Evolutionary conservation across 2,888 invertebrate species (phyloP), one percentile per base, ranked within the genome.

Genomic region (Amblyjoppa proteus): DNA sequence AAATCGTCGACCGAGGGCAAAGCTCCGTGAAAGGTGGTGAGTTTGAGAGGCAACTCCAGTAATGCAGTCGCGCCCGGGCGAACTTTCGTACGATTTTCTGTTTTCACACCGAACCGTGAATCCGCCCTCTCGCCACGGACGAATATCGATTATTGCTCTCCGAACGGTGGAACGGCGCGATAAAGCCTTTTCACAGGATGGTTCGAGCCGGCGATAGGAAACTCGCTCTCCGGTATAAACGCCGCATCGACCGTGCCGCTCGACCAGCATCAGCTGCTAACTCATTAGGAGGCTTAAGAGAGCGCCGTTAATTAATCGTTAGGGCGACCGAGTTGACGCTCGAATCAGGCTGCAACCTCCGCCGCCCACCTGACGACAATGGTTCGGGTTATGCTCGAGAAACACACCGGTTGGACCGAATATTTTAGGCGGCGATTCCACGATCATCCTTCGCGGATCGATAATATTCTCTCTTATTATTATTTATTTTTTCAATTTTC

Each of bases 241-340:
- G 68, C 68, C 20, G 28, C 6, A 2, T 6, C 11, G 61, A 31
- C 49, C 64, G 45, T 28, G 58, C 66, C 6, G 51, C 51, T 66
- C 76, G 66, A 53, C 13, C 49, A 68, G 53, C 51, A 53, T 76
- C 68, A 53, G 66, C 34, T 76, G 66, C 76, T 76, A 41, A 76
- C 53, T 76, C 68, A 76, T 76, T 68, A 68, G 53, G 64, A 76
- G 76, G 31, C 53, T 76, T 66, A 53, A 28, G 74, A 76, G 38
- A 51, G 56, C 56, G 11, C n/a, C 64, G 84, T 80, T 87, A 87
- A 87, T 87, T 87, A 84, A 82, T 87, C 79, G 77, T 84, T 87
- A 82, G 87, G 76, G 64, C 58, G 82, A 76, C 80, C 75, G 80
- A 69, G 74, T 86, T 73, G 84, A 75, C 74, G 56, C 45, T 31